Evolutionary conservation across 1,140 invertebrate genomes (phyloP).

Genomic region (Achroia grisella): DNA sequence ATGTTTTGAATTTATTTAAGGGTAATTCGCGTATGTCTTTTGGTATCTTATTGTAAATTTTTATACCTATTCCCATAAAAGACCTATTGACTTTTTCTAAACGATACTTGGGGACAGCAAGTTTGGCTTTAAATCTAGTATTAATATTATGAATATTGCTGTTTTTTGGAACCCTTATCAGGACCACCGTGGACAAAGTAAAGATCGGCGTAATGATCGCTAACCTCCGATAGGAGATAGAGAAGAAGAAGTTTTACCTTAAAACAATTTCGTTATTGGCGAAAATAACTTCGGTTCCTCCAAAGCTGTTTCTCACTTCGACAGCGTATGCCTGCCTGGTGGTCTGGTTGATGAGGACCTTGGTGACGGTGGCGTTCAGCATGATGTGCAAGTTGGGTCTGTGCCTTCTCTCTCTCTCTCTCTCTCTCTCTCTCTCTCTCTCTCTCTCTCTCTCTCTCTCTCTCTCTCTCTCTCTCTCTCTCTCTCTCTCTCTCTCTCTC

Average conservation of each 20-base stretch:
- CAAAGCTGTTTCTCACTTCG: conserved; percentile 76
- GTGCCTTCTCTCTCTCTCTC: conserved; percentile 32
- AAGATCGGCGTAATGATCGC: too few relatives aligned
- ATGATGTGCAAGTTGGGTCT: conserved; percentile 85
- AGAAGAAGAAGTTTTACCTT: conserved; percentile 16
- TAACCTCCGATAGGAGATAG: too few relatives aligned
- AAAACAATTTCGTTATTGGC: conserved; percentile 81
- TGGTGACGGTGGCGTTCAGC: conserved; percentile 82
- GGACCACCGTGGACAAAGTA: too few relatives aligned
- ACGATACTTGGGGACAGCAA: too few relatives aligned
- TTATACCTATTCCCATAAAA: too few relatives aligned
- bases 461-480: conserved; percentile 2
- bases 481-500: conserved; percentile 2
- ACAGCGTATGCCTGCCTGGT: conserved; percentile 74
- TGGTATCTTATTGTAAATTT: too few relatives aligned
- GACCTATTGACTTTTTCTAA: too few relatives aligned
- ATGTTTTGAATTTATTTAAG: too few relatives aligned
- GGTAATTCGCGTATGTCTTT: too few relatives aligned
- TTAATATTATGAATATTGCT: too few relatives aligned
- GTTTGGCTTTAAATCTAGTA: too few relatives aligned
- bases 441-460: conserved; percentile 2
- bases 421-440: conserved; percentile 1
- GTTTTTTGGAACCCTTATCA: too few relatives aligned
- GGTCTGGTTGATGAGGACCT: conserved; percentile 74
- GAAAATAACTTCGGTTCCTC: conserved; percentile 73